Base-by-base conservation (phyloP, 1,140 invertebrate genomes). In the Trypoxylus dichotomus region DNA sequence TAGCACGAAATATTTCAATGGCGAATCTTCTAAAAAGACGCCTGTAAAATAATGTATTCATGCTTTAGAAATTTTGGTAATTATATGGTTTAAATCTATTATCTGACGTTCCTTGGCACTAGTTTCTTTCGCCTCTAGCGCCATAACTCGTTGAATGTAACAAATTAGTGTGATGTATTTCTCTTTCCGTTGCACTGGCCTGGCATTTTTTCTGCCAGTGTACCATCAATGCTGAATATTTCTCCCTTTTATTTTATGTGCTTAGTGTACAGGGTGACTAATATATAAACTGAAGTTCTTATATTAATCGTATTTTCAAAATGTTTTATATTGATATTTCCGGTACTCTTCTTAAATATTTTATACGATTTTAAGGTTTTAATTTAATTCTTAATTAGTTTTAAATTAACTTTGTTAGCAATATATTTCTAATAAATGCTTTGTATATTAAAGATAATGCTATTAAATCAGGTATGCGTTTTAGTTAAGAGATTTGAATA, bases 231-330 rank as follows among this genome's bases (percentile, higher is more conserved):
- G 15, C 15, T 32, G 29, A 21, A 71, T 27, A 71, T 71, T 24
- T 19, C 13, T 27, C n/a, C n/a, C n/a, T 24, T 71, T 32, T 21
- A n/a, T 42, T 13, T 73, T 8, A 73, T 10, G 25, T 73, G 25
- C 71, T 73, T 73, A 32, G n/a, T 73, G 29, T 73, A 73, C 71
- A 73, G 71, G 71, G 29, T 29, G 29, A 73, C n/a, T 73, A 32
- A 73, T 68, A 68, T 21, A 73, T 3, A 41, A 42, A 27, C 10
- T 73, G 71, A 73, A 68, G 24, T 47, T 63, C 25, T 37, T 5
- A 37, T 37, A 37, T 7, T 37, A 63, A 25, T 63, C 10, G 25
- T 11, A n/a, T 73, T 37, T 41, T 27, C n/a, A n/a, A 27, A 19
- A 37, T 37, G 7, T 73, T 37, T 37, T 37, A 37, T 13, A 73